phyloP scores from a whole-genome alignment of 30 jellyfish, hydroid and myxozoan species.

The Catostylus mosaicus region DNA sequence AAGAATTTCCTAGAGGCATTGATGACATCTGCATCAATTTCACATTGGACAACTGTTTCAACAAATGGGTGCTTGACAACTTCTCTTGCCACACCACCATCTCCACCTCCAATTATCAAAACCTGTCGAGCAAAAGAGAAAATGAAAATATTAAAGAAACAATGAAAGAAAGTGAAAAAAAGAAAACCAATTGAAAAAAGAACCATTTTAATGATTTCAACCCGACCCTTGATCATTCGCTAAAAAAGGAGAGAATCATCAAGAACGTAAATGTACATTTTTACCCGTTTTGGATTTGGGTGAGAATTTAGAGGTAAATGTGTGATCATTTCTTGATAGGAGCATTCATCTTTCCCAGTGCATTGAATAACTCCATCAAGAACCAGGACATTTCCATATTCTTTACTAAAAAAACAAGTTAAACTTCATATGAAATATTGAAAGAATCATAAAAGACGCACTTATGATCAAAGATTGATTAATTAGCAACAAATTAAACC shows the following conservation, averaged over 20 bases:
- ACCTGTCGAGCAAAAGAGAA: conserved; percentile 39
- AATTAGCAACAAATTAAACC: not conserved
- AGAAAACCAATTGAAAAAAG: no score
- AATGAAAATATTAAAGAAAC: not conserved
- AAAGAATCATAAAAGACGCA: no score
- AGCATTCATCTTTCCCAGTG: conserved; percentile 76
- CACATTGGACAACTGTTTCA: conserved; percentile 91
- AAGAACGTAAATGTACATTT: not conserved
- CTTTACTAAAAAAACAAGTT: conserved; percentile 49
- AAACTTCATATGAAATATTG: no score
- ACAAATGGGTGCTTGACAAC: conserved; percentile 93
- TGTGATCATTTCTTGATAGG: conserved; percentile 89
- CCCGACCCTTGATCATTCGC: no score
- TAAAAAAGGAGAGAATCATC: no score
- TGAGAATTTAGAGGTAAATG: conserved; percentile 75
- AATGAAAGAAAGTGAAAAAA: no score
- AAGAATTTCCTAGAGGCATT: conserved; percentile 74
- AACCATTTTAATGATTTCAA: no score
- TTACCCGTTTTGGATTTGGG: conserved; percentile 79
- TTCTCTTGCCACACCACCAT: conserved; percentile 97
- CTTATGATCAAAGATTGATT: no score
- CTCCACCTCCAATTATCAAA: conserved; percentile 98
- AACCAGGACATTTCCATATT: conserved; percentile 86
- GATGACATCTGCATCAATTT: conserved; percentile 91
- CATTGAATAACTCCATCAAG: conserved; percentile 88